Base-by-base conservation (phyloP, 1,140 invertebrate species). In the Aplysia californica region DNA sequence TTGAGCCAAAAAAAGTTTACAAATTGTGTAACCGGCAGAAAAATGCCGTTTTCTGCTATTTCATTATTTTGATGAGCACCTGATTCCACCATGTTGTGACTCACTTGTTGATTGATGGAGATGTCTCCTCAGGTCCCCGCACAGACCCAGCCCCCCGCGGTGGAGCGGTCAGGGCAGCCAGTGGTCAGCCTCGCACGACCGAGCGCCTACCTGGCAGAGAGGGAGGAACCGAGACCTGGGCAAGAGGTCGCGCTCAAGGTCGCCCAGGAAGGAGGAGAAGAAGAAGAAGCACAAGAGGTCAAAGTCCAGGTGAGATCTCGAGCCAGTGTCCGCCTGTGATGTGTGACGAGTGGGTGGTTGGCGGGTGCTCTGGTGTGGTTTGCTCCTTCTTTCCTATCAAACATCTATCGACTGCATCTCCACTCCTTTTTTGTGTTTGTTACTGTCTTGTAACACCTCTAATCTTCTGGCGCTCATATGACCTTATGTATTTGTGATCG, bases 231-330 rank as follows among this genome's bases (percentile, higher is more conserved):
- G 71, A 59, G 76, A 69, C 38, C 77, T 76, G 58, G 79, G 74
- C 76, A 83, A 79, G 26, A 80, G 79, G 65, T 84, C 83, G 50
- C 78, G 65, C 21, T 77, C 80, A 15, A 68, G 80, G 26, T 83
- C 84, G 10, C 64, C 77, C 44, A 67, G 71, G 67, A 78, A 76
- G 64, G 31, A 35, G 31, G 70, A 69, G 31, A 44, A 73, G 66
- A 78, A 69, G 38, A 66, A 72, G 31, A 65, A 31, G 44, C 38
- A 50, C 23, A 75, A 66, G 39, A 65, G 65, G 44, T 81, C 80
- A 50, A 75, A 64, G 39, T 82, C 81, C 56, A 71, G 72, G 58
- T 82, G 84, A 82, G 61, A 81, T 76, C 38, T 26, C 20, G 36
- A 3, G 18, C 65, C 39, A 39, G 35, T 3, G 1, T 29, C 1